Percentiles rank a stretch among this genome's conserved stretches.
These are phyloP conservation scores for Tachyglossus aculeatus DNA, from an alignment of 2,797 vertebrate genomes.

Conservation along the genomic window DNA sequence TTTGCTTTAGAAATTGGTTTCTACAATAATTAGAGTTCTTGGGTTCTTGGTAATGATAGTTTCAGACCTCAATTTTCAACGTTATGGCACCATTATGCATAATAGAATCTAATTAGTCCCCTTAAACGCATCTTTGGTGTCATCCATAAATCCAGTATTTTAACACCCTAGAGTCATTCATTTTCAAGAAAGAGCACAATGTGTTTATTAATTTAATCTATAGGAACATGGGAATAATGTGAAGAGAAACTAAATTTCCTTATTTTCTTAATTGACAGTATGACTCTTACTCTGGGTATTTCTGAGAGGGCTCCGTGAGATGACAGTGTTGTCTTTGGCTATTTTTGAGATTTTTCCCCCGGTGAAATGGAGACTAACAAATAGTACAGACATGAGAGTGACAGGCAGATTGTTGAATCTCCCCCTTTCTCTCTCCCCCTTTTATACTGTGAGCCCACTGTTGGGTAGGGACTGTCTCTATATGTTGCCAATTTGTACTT, in stretches of 20 bases:
- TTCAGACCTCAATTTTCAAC: constrained; percentile 27
- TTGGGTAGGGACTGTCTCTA: no score
- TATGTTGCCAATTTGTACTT: no score
- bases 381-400: neutral
- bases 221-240: constrained; percentile 20
- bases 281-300: neutral
- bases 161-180: constrained; percentile 16
- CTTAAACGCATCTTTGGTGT: constrained; percentile 38
- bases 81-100: constrained; percentile 31
- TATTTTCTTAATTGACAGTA: constrained; percentile 22
- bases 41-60: constrained; percentile 15
- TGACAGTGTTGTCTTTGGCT: constrained; percentile 16
- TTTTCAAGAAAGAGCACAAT: constrained; percentile 17
- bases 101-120: constrained; percentile 47
- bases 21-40: constrained; percentile 11
- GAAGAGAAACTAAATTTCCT: constrained; percentile 9
- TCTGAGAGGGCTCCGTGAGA: constrained; percentile 16
- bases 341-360: constrained; percentile 21
- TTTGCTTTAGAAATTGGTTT: neutral
- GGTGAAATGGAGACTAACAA: constrained; percentile 15
- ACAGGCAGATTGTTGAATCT: neutral
- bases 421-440: no score
- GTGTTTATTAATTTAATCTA: constrained; percentile 39
- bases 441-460: no score
- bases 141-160: constrained; percentile 26